These are phyloP conservation scores for Pipistrellus pipistrellus DNA, from an alignment of 2,797 vertebrate genomes.

Conservation along the genomic window DNA sequence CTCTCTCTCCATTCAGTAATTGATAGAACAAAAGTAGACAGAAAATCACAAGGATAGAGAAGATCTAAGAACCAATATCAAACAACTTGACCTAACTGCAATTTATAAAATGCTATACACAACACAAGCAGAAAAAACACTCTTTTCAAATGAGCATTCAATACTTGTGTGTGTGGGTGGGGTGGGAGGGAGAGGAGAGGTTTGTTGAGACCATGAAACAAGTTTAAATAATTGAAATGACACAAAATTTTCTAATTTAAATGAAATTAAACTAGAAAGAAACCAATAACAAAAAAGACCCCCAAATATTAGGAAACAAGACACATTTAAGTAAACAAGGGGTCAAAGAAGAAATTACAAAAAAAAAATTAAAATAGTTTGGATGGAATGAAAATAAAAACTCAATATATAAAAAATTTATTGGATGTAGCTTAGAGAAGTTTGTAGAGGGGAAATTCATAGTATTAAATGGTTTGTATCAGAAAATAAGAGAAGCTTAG, in stretches of 20 bases:
- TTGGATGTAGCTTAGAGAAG: neutral
- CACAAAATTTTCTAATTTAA: conserved; percentile 39
- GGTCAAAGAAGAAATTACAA: neutral
- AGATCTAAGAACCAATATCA: neutral
- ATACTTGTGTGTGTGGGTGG: neutral
- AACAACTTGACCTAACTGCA: neutral
- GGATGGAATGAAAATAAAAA: conserved; percentile 33
- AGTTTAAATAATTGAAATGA: conserved; percentile 1
- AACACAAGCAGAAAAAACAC: neutral
- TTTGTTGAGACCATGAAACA: neutral
- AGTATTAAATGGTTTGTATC: conserved; percentile 8
- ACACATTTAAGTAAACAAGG: neutral
- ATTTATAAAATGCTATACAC: neutral
- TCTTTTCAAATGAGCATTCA: neutral
- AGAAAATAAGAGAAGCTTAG: conserved; percentile 38
- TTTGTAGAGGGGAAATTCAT: conserved; percentile 4
- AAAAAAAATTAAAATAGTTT: conserved; percentile 6
- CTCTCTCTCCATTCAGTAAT: neutral
- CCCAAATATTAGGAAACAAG: conserved; percentile 34
- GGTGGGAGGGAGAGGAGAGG: neutral
- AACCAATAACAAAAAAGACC: neutral
- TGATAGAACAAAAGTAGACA: neutral
- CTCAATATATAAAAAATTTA: conserved; percentile 33
- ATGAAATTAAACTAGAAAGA: conserved; percentile 38
- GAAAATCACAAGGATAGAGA: neutral